A percentile compares a stretch with the other conserved stretches of the same genome.
Evolutionary conservation across 2,888 invertebrate species (phyloP).

Genomic region (Candidula unifasciata): DNA sequence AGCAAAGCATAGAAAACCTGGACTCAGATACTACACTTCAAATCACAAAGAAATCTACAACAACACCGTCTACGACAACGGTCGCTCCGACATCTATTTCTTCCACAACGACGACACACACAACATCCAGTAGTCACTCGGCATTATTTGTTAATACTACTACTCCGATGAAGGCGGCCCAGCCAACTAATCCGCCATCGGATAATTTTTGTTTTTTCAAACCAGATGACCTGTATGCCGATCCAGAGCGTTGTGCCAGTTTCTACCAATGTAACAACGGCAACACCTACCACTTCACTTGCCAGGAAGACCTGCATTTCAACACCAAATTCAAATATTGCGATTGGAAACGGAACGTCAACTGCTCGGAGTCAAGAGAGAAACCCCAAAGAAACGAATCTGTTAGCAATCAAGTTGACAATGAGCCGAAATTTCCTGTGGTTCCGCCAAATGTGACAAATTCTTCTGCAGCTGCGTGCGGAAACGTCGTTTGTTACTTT

Average conservation of each 20-base stretch:
- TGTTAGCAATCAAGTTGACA: neutral
- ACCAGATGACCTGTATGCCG: slow-evolving; percentile 6
- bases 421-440: too few relatives aligned
- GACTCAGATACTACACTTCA: neutral
- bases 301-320: neutral
- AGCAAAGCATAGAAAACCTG: neutral
- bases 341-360: slow-evolving; percentile 23
- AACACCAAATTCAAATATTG: slow-evolving; percentile 10
- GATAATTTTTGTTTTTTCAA: neutral
- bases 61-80: neutral
- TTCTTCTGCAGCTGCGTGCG: slow-evolving; percentile 80
- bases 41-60: neutral
- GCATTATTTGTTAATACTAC: neutral
- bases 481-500: slow-evolving; percentile 89
- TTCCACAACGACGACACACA: neutral
- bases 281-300: neutral
- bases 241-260: slow-evolving; percentile 15
- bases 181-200: neutral
- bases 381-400: neutral
- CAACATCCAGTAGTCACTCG: neutral
- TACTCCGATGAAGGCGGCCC: neutral
- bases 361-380: neutral
- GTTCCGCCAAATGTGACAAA: too few relatives aligned
- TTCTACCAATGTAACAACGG: slow-evolving; percentile 20
- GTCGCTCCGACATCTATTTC: neutral